Conservation (phyloP, 2,113 vertebrate genomes). For the Sarotherodon lohbergeri region DNA sequence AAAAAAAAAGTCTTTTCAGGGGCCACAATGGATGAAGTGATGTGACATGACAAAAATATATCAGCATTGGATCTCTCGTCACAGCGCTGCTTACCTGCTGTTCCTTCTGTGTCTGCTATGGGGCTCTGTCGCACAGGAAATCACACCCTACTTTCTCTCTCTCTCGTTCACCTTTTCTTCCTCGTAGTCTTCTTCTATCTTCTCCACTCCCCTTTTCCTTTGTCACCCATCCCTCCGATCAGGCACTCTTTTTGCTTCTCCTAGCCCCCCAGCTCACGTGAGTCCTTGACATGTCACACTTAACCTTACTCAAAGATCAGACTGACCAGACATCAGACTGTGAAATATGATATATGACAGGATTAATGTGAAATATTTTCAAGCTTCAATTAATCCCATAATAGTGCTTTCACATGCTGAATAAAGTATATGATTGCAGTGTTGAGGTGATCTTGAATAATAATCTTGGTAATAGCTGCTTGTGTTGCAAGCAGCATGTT, state of each 20-base stretch:
- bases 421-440: neutral
- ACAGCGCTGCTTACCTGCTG: slow-evolving; percentile 49
- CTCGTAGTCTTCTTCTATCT: neutral
- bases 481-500: neutral
- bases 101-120: slow-evolving; percentile 73
- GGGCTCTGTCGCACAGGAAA: slow-evolving; percentile 76
- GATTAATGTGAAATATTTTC: neutral
- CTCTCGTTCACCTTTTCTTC: neutral
- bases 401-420: neutral
- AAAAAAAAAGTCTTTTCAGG: neutral
- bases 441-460: neutral
- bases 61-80: neutral
- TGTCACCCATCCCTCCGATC: slow-evolving; percentile 51
- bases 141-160: slow-evolving; percentile 30
- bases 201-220: slow-evolving; percentile 31
- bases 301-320: slow-evolving; percentile 5
- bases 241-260: slow-evolving; percentile 15
- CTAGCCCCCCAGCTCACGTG: neutral
- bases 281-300: slow-evolving; percentile 46
- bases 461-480: neutral
- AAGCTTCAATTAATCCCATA: neutral
- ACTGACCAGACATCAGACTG: neutral
- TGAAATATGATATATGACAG: neutral
- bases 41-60: neutral
- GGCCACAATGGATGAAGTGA: neutral